Percentiles rank a stretch among this genome's conserved stretches.
Conservation (phyloP, 2,113 vertebrate species). For the Pteruthius melanotis region DNA sequence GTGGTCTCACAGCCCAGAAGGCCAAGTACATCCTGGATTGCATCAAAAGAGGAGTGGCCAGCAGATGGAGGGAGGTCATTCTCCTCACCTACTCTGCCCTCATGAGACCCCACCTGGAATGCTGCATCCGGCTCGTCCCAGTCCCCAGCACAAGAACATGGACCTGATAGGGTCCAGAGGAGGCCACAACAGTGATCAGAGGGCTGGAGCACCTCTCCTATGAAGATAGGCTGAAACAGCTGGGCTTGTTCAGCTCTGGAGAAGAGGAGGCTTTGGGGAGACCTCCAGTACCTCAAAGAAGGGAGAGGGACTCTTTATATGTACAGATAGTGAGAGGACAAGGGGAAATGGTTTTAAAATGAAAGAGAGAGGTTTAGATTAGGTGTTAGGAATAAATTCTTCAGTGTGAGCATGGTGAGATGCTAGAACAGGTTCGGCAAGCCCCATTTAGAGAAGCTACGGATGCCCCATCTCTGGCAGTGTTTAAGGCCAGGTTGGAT, state of each 20-base stretch:
- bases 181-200: not conserved
- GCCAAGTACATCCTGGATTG: not conserved
- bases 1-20: not conserved
- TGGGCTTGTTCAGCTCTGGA: not conserved
- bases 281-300: not conserved
- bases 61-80: not conserved
- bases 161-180: not conserved
- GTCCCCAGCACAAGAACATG: not conserved
- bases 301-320: not conserved
- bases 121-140: not conserved
- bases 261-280: not conserved
- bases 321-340: not conserved
- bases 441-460: not conserved
- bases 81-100: not conserved
- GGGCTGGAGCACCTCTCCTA: not conserved
- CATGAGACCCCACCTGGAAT: not conserved
- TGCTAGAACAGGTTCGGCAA: not conserved
- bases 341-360: not conserved
- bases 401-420: not conserved
- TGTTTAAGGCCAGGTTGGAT: not conserved
- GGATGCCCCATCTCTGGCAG: not conserved
- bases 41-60: not conserved
- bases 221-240: not conserved
- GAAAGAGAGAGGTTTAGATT: not conserved
- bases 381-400: not conserved